A percentile compares a stretch with the other conserved stretches of the same genome.
phyloP scores from a whole-genome alignment of 1,140 invertebrate species.

The Patella vulgata region DNA sequence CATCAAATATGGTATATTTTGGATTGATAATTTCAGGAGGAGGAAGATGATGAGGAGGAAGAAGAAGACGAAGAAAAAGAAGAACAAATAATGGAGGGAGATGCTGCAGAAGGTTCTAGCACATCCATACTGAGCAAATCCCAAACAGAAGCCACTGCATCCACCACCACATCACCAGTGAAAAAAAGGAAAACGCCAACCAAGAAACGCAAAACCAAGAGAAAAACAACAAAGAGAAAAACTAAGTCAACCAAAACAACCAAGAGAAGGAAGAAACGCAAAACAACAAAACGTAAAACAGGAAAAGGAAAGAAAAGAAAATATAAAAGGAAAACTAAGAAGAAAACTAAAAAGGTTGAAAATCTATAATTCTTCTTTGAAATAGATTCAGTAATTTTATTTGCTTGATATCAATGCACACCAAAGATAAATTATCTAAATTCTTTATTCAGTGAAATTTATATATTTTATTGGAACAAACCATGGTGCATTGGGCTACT shows the following conservation, averaged over 20 bases:
- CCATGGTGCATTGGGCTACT: too few species aligned
- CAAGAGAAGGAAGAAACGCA: slow-evolving; percentile 25
- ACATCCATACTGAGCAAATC: too few species aligned
- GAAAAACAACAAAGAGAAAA: slow-evolving; percentile 34
- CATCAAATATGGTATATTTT: too few species aligned
- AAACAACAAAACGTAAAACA: slow-evolving; percentile 45
- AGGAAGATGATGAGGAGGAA: slow-evolving; percentile 17
- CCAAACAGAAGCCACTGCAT: slow-evolving; percentile 1
- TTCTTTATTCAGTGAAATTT: too few species aligned
- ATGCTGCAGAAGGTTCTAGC: too few species aligned
- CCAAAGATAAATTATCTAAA: too few species aligned
- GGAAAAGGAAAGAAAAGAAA: slow-evolving; percentile 46
- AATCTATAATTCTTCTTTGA: too few species aligned
- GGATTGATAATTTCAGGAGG: slow-evolving; percentile 1
- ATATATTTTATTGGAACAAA: too few species aligned
- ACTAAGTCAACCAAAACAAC: slow-evolving; percentile 29
- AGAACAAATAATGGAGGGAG: too few species aligned
- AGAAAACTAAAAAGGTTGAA: slow-evolving; percentile 37
- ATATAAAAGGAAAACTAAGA: slow-evolving; percentile 34
- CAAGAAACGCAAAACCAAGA: slow-evolving; percentile 29
- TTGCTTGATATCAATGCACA: too few species aligned
- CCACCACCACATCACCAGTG: slow-evolving; percentile 6
- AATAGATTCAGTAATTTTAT: too few species aligned
- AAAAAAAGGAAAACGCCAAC: slow-evolving; percentile 26
- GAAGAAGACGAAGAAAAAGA: slow-evolving; percentile 19